Evolutionary conservation across 2,888 invertebrate species (phyloP).

Genomic region (Athripsodes cinereus): DNA sequence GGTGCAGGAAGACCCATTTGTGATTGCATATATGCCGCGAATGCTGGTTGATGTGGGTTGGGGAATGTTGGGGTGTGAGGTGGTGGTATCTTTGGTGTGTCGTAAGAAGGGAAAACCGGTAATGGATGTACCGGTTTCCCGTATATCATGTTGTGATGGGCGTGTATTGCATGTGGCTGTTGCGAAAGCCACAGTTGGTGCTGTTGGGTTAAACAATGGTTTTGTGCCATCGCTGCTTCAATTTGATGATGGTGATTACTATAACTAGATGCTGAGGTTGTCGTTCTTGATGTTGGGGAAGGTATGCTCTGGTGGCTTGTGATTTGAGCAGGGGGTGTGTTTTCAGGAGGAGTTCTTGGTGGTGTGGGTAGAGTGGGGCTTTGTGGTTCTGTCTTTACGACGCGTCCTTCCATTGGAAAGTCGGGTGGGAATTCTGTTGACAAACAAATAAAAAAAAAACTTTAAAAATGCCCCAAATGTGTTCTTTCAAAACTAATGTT

Average conservation of each 20-base stretch:
- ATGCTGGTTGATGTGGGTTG: slow-evolving; percentile 38
- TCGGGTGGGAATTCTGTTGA: slow-evolving; percentile 40
- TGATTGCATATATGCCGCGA: slow-evolving; percentile 45
- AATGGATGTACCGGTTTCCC: slow-evolving; percentile 32
- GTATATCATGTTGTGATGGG: slow-evolving; percentile 32
- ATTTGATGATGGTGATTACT: slow-evolving; percentile 19
- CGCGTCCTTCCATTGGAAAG: slow-evolving; percentile 14
- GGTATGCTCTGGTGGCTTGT: slow-evolving; percentile 3
- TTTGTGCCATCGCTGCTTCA: slow-evolving; percentile 21
- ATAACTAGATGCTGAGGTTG: slow-evolving; percentile 1
- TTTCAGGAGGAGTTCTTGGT: slow-evolving; percentile 66
- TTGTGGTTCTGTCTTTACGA: slow-evolving; percentile 51
- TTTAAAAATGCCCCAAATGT: too few relatives aligned
- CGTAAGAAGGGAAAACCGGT: slow-evolving; percentile 22
- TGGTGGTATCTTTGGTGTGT: slow-evolving; percentile 18
- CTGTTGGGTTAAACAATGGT: slow-evolving; percentile 30
- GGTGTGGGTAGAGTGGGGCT: slow-evolving; percentile 60
- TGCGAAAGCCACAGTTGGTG: slow-evolving; percentile 27
- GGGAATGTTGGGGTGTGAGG: slow-evolving; percentile 35
- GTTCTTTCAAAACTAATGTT: too few relatives aligned
- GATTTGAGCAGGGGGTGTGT: slow-evolving; percentile 31
- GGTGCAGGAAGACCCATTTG: slow-evolving; percentile 49
- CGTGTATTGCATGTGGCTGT: slow-evolving; percentile 32
- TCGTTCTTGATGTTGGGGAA: slow-evolving; percentile 8
- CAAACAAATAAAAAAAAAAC: too few relatives aligned